Evolutionary conservation across 2,113 vertebrate species (phyloP), one percentile per base, ranked within the genome.

Genomic region (Ceyx melanurus): DNA sequence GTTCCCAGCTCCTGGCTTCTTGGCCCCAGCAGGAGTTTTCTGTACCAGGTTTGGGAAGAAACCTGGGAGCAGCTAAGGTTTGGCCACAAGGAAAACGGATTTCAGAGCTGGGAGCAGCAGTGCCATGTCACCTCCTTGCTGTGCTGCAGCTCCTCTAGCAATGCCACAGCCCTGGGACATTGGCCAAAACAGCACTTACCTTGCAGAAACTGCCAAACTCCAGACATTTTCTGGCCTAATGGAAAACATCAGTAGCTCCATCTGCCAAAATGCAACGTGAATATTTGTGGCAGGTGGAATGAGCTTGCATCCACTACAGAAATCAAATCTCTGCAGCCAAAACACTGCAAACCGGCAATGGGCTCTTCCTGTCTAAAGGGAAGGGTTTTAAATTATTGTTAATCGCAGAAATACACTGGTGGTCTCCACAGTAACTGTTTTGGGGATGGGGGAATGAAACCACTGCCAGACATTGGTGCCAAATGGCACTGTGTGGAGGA

Each of bases 121-220:
- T 42, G 28, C 51, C 57, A 51, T 3, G 3, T 87, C 58, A 62
- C 7, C 31, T 89, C 70, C 46, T 53, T 2, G 2, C 50, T 81
- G 67, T 46, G 72, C 50, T 70, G 54, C 54, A 74, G 43, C 51
- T 74, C n/a, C 48, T 81, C 35, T 61, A 57, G 53, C 19, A 31
- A 74, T 46, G 46, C 72, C 79, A 87, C 65, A 90, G 48, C 35
- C 64, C 82, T 74, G 82, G 96, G 86, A 96, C 64, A 42, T 0
- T 21, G 45, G 86, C 96, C 96, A 97, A 79, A 88, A 65, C 53
- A 84, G 56, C 92, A 95, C 88, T 97, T 96, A 92, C 70, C 60
- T 92, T 75, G 50, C 66, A 82, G 72, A 94, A 40, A 68, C 66
- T 92, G 73, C 86, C 79, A 94, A 89, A 84, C 8, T 33, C 66